Evolutionary conservation across 2,888 invertebrate species (phyloP).

Genomic region (Toxonevra muliebris): DNA sequence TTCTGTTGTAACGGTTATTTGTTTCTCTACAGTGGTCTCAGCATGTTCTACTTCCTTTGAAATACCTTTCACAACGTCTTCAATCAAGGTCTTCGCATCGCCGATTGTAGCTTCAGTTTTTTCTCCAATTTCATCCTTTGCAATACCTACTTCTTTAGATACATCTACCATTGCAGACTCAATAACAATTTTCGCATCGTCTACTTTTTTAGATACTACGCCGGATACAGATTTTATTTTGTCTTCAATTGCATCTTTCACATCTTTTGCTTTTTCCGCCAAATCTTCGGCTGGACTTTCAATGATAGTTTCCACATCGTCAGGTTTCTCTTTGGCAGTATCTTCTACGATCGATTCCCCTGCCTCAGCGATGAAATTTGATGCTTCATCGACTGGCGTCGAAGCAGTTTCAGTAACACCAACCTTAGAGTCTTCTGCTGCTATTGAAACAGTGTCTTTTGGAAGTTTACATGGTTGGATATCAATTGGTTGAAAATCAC

Average conservation of each 20-base stretch:
- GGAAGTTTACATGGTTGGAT: neutral
- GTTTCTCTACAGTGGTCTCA: neutral
- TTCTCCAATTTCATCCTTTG: conserved; percentile 22
- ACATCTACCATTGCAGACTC: conserved; percentile 28
- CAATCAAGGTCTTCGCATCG: conserved; percentile 25
- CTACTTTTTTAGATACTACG: conserved; percentile 14
- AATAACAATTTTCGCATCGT: conserved; percentile 36
- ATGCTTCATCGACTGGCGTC: conserved; percentile 36
- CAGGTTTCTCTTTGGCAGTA: too few relatives aligned
- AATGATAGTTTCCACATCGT: too few relatives aligned
- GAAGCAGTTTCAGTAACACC: conserved; percentile 31
- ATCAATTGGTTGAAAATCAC: conserved; percentile 42
- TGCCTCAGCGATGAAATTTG: neutral
- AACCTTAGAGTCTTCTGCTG: conserved; percentile 32
- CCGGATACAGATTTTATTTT: conserved; percentile 24
- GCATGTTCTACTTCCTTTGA: conserved; percentile 28
- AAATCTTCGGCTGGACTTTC: too few relatives aligned
- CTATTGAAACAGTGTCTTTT: neutral
- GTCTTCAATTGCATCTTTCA: conserved; percentile 25
- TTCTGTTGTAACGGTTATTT: neutral
- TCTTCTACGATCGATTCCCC: too few relatives aligned
- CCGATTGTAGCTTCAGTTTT: conserved; percentile 35
- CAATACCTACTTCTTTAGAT: conserved; percentile 29
- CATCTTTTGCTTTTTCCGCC: too few relatives aligned
- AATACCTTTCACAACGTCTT: conserved; percentile 36